Base-by-base conservation (phyloP, 2,113 vertebrate species). In the Reinhardtius hippoglossoides region DNA sequence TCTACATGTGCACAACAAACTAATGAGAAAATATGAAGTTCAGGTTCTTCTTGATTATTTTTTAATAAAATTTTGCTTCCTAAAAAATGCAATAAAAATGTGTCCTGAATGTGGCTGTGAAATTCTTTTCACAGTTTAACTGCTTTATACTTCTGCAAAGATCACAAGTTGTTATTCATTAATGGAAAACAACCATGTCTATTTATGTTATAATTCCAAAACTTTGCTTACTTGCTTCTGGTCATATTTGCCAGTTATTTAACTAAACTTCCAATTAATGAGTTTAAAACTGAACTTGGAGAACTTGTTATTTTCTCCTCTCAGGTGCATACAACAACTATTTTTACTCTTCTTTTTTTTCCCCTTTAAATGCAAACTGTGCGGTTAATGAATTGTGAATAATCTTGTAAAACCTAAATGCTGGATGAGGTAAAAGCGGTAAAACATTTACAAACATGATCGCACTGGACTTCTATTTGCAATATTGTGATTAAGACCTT, bases 401-500 rank as follows among this genome's bases (percentile, higher is more conserved):
- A 24, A 10, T 26, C 2, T 21, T 35, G 20, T 24, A 21, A 26
- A 55, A 35, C 27, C 18, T 14, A 2, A 59, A 13, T 44, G 18
- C 27, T 40, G 52, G 24, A 46, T 1, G 10, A 81, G 12, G 20
- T 66, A 18, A 66, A 74, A 62, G 18, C 13, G 26, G n/a, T 14
- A 15, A 3, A 18, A 7, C 12, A 9, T 5, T n/a, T 55, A 40
- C 9, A 48, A 48, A 18, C 16, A 15, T 48, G 15, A 48, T 16
- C 44, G 4, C 44, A 48, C 1, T n/a, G 31, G 23, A 61, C 24
- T 59, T 5, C 0, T 75, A n/a, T 75, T 67, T 80, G 13, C 21
- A 58, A 4, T 2, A 16, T 37, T 71, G 23, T 42, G 37, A 74
- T 67, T 48, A 74, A 52, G 21, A 78, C 21, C 23, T 62, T 6